Evolutionary conservation across 2,888 invertebrate species (phyloP).

Genomic region (Cephus spinipes): DNA sequence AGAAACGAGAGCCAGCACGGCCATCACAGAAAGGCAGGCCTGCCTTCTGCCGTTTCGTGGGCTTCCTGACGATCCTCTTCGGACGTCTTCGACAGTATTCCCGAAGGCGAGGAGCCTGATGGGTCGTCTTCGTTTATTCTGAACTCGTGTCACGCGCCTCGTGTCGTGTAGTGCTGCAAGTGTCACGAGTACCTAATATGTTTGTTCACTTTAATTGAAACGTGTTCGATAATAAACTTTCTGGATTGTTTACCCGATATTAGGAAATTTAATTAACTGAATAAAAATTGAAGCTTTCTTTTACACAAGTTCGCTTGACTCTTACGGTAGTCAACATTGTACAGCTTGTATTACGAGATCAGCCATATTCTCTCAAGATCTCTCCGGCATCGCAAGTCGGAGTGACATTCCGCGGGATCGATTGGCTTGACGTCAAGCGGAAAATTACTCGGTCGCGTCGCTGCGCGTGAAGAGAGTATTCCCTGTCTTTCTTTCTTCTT

Average conservation of each 20-base stretch:
- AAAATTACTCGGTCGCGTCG: constrained; percentile 5
- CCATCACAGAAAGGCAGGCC: constrained; percentile 43
- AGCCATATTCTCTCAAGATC: constrained; percentile 11
- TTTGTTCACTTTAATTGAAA: background rate
- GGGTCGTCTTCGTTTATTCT: constrained; percentile 34
- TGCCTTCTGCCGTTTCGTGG: constrained; percentile 45
- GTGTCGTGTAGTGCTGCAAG: background rate
- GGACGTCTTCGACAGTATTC: constrained; percentile 39
- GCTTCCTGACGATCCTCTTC: constrained; percentile 32
- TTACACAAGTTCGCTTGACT: background rate
- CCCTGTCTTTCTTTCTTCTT: background rate
- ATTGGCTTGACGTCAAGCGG: constrained; percentile 12
- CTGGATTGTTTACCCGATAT: background rate
- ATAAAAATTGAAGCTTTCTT: background rate
- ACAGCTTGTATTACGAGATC: background rate
- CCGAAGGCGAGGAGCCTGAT: constrained; percentile 52
- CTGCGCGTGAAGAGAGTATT: constrained; percentile 6
- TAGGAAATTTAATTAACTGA: background rate
- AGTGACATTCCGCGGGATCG: constrained; percentile 12
- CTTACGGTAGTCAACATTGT: background rate
- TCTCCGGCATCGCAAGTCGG: constrained; percentile 4
- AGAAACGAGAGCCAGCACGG: constrained; percentile 3
- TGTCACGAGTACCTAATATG: background rate
- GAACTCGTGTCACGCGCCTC: constrained; percentile 3
- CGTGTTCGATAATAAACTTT: background rate